phyloP scores from a whole-genome alignment of 2,888 invertebrate genomes.

The Labia minor region DNA sequence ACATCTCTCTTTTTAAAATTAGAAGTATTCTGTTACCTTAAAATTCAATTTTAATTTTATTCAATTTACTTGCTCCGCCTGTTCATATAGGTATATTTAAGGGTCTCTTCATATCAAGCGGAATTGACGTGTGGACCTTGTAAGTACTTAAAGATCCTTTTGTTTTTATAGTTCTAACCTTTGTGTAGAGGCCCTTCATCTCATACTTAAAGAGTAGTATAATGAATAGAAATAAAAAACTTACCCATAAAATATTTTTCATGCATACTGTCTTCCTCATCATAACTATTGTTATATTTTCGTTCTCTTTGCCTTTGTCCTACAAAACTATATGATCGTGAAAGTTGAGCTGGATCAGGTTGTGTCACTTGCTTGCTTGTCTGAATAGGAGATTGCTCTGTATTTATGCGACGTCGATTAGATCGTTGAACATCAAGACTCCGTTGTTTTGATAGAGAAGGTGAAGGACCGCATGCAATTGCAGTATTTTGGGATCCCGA shows the following conservation, averaged over 20 bases:
- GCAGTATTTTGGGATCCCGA: slow-evolving; percentile 17
- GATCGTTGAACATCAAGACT: slow-evolving; percentile 38
- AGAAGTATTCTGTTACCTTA: no score
- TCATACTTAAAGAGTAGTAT: no score
- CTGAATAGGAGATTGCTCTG: slow-evolving; percentile 24
- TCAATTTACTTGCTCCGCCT: no score
- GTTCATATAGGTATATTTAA: no score
- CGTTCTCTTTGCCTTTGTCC: slow-evolving; percentile 36
- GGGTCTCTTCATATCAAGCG: no score
- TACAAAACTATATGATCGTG: slow-evolving; percentile 49
- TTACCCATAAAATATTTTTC: slow-evolving; percentile 55
- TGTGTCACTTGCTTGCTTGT: slow-evolving; percentile 28
- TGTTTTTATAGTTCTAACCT: no score
- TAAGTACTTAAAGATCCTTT: no score
- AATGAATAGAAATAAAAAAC: no score
- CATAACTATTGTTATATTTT: slow-evolving; percentile 16
- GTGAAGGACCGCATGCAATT: background rate
- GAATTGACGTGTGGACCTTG: no score
- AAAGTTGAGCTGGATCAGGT: slow-evolving; percentile 35
- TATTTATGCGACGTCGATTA: background rate
- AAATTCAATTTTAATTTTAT: no score
- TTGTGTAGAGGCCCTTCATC: no score
- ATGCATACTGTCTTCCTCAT: slow-evolving; percentile 69
- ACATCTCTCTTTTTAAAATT: no score
- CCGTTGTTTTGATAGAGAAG: slow-evolving; percentile 39